Percentiles rank a stretch among this genome's conserved stretches.
Evolutionary conservation across 2,888 invertebrate species (phyloP).

Genomic region (Dioctria rufipes): DNA sequence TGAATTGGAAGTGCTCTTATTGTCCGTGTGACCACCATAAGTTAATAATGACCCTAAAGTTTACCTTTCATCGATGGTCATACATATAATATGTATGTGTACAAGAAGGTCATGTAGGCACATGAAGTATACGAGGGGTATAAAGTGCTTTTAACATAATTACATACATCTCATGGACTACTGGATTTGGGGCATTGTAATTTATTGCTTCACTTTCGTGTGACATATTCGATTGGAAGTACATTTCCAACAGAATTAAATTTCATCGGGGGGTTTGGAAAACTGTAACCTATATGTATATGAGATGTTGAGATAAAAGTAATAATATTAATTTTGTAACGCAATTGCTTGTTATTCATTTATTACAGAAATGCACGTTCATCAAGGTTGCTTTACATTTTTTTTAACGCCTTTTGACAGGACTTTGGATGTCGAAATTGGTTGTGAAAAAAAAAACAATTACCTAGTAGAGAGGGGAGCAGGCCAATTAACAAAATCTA

Average conservation of each 20-base stretch:
- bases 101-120: background rate
- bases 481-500: too few species aligned
- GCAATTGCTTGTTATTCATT: too few species aligned
- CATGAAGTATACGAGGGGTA: background rate
- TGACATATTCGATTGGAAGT: background rate
- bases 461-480: too few species aligned
- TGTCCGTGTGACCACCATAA: constrained; percentile 31
- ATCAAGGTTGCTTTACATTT: too few species aligned
- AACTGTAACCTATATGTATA: too few species aligned
- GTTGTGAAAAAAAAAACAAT: too few species aligned
- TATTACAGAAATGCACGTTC: too few species aligned
- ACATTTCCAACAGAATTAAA: background rate
- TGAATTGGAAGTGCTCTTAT: background rate
- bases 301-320: too few species aligned
- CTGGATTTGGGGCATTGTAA: background rate
- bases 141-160: constrained; percentile 10
- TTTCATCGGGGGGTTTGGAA: too few species aligned
- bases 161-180: background rate
- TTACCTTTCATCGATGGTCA: background rate
- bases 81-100: background rate
- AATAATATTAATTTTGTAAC: too few species aligned
- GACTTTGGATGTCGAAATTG: too few species aligned
- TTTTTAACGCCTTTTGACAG: too few species aligned
- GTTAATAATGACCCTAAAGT: constrained; percentile 5
- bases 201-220: constrained; percentile 28